Base-by-base conservation (phyloP, 2,888 invertebrate genomes). In the Hirtodrosophila cameraria region DNA sequence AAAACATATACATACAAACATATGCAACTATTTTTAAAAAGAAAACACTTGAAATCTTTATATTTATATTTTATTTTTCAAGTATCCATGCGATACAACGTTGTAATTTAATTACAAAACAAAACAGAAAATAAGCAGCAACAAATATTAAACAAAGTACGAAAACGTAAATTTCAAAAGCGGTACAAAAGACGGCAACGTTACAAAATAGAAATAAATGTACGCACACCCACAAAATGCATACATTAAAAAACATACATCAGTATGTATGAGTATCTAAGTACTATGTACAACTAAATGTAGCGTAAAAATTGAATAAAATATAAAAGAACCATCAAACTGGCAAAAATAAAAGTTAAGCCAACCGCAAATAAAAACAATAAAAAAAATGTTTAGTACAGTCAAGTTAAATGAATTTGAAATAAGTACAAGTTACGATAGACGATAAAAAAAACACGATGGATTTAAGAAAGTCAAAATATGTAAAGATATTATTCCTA, bases 401-500 rank as follows among this genome's bases (percentile, higher is more conserved):
- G 54, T 70, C 50, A 74, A 62, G 48, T 70, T 64, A 54, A 69
- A 63, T 52, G 36, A 59, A 59, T 65, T 48, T 33, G 28, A 71
- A 69, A 67, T 45, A 43, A 53, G 52, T 70, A 70, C 66, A 78
- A 60, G 59, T 50, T 53, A 65, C 18, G 28, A 46, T 30, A 64
- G 30, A 46, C 33, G 23, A 23, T 54, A 48, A 35, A 31, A n/a
- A n/a, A n/a, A n/a, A n/a, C n/a, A 11, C 28, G 30, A 30, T 48
- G 20, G 20, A 48, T 42, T 49, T 25, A 41, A 43, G 46, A 43
- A 58, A 72, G 65, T 69, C 38, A 52, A 71, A 67, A 63, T n/a
- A 23, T 67, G 74, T 78, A 65, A 67, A 63, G 75, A 64, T 83
- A 79, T 80, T 83, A 79, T 80, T 82, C 63, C 67, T 59, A 79